Conservation (phyloP, 2,797 vertebrate species). For the Neoniphon sammara region DNA sequence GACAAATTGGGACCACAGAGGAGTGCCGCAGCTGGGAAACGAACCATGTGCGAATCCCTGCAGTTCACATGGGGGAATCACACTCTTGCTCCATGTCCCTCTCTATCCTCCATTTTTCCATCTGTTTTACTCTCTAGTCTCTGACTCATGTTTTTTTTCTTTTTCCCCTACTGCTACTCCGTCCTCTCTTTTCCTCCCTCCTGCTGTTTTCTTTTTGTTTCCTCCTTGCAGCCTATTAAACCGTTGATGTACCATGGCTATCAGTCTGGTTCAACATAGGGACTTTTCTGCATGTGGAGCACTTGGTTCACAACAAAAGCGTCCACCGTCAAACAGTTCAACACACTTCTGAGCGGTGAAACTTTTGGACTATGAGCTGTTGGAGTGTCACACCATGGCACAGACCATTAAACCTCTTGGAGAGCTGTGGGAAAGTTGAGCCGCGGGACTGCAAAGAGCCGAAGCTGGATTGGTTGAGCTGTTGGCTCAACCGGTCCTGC, state of each 20-base stretch:
- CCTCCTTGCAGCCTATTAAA: constrained; percentile 33
- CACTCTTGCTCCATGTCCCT: constrained; percentile 18
- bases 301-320: constrained; percentile 17
- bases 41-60: constrained; percentile 25
- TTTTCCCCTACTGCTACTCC: constrained; percentile 1
- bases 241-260: constrained; percentile 28
- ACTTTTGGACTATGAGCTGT: constrained; percentile 26
- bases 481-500: constrained; percentile 35
- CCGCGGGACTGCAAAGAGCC: constrained; percentile 25
- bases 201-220: constrained; percentile 32
- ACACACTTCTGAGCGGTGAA: constrained; percentile 28
- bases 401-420: constrained; percentile 44
- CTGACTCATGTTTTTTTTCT: not conserved
- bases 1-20: constrained; percentile 37
- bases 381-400: constrained; percentile 31
- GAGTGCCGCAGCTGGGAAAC: constrained; percentile 55
- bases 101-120: constrained; percentile 37
- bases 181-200: constrained; percentile 20
- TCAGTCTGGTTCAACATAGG: constrained; percentile 20
- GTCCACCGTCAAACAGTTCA: constrained; percentile 14
- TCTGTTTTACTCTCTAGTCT: constrained; percentile 30
- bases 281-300: constrained; percentile 32
- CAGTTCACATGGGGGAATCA: constrained; percentile 27
- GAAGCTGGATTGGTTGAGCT: constrained; percentile 42
- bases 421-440: constrained; percentile 40